These are phyloP conservation scores for Sinelater perroti DNA, from an alignment of 2,888 invertebrate genomes.

Conservation along the genomic window DNA sequence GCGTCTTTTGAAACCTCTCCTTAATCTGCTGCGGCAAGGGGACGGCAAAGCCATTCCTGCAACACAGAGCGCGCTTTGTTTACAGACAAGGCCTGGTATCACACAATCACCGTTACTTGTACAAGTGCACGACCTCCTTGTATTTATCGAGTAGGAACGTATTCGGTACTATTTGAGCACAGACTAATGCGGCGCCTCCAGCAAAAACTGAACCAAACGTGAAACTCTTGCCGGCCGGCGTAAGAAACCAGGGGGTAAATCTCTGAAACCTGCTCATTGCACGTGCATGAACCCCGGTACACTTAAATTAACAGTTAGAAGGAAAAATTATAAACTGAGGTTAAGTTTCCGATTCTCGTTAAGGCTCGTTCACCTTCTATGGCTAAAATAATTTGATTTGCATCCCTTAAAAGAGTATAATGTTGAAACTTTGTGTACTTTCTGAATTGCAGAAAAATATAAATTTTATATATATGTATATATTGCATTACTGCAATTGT, in stretches of 20 bases:
- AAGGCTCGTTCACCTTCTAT: too few relatives aligned
- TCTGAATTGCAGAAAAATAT: too few relatives aligned
- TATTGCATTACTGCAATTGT: too few relatives aligned
- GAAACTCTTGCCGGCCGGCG: slow-evolving; percentile 65
- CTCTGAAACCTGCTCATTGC: slow-evolving; percentile 33
- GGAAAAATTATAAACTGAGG: too few relatives aligned
- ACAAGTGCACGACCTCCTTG: slow-evolving; percentile 69
- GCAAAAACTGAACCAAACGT: slow-evolving; percentile 62
- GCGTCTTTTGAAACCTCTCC: slow-evolving; percentile 65
- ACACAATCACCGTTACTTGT: slow-evolving; percentile 63
- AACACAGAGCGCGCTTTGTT: slow-evolving; percentile 43
- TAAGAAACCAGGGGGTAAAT: slow-evolving; percentile 63
- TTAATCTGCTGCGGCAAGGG: slow-evolving; percentile 64
- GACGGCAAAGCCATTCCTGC: slow-evolving; percentile 69
- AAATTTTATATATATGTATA: too few relatives aligned
- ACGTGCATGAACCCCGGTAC: too few relatives aligned
- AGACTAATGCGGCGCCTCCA: slow-evolving; percentile 58
- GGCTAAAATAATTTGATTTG: too few relatives aligned
- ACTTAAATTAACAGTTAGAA: too few relatives aligned
- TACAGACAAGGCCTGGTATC: too few relatives aligned
- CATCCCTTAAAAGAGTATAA: too few relatives aligned
- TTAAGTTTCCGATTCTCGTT: too few relatives aligned
- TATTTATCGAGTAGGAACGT: slow-evolving; percentile 70
- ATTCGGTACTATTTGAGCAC: slow-evolving; percentile 67
- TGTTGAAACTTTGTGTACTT: too few relatives aligned